phyloP scores from a whole-genome alignment of 2,888 invertebrate genomes.

The Podotricha telesiphe region DNA sequence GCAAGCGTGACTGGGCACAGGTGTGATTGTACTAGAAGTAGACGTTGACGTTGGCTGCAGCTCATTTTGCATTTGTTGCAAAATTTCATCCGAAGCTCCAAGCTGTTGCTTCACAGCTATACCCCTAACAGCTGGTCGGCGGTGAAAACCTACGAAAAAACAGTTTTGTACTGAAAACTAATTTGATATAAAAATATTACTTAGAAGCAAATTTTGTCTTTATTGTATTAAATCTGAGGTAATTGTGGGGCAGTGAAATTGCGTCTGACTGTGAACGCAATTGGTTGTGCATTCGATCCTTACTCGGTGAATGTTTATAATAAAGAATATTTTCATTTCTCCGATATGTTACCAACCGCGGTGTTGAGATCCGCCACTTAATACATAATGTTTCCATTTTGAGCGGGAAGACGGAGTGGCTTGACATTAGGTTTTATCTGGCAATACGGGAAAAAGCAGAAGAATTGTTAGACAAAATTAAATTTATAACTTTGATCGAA shows the following conservation, averaged over 20 bases:
- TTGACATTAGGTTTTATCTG: too few relatives aligned
- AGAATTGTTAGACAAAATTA: neutral
- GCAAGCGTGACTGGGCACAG: conserved; percentile 65
- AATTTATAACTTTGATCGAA: neutral
- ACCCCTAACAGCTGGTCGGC: conserved; percentile 94
- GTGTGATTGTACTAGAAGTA: conserved; percentile 49
- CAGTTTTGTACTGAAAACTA: neutral
- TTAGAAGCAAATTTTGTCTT: neutral
- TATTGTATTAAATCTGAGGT: too few relatives aligned
- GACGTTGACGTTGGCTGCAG: conserved; percentile 70
- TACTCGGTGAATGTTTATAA: too few relatives aligned
- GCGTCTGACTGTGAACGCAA: too few relatives aligned
- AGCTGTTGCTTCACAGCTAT: conserved; percentile 91
- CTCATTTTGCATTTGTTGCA: conserved; percentile 91
- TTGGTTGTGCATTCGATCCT: too few relatives aligned
- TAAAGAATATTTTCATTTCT: too few relatives aligned
- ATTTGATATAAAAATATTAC: neutral
- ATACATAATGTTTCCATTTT: too few relatives aligned
- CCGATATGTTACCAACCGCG: too few relatives aligned
- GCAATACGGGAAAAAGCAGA: too few relatives aligned
- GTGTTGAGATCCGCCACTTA: too few relatives aligned
- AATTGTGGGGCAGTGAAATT: too few relatives aligned
- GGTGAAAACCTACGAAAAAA: conserved; percentile 85
- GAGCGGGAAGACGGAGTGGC: too few relatives aligned
- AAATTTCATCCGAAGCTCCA: conserved; percentile 90